Base-by-base conservation (phyloP, 2,113 vertebrate species). In the Corydoras sp. region DNA sequence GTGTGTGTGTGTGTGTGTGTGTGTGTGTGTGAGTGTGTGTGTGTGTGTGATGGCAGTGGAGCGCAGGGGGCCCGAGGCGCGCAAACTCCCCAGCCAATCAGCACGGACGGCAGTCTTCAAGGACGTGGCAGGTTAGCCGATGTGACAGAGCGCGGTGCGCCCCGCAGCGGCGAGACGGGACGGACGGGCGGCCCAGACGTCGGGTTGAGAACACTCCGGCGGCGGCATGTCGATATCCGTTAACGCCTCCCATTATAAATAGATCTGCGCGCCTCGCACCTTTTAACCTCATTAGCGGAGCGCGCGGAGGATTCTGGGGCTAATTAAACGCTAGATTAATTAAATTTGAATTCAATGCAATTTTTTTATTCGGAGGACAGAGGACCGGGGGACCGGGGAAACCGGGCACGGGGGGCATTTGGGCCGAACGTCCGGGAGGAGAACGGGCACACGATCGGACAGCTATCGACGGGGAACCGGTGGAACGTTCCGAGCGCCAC, bases 61-160 rank as follows among this genome's bases (percentile, higher is more conserved):
- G 75, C 75, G 49, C 14, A 43, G 1, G 65, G 79, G 78, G 81
- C 75, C 73, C 69, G 61, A 80, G 79, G 68, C 62, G 30, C 67
- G 65, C 69, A 69, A 66, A 24, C 18, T 75, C 69, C 71, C 75
- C 65, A 79, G 76, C 85, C 79, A 83, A 86, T 87, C 69, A 51
- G 30, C 1, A 51, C 59, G 77, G 79, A 81, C 75, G 30, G 73
- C 77, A 79, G 76, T 74, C 79, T 86, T 86, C 84, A 88, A 89
- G 84, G 87, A 83, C 85, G 76, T 79, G 80, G 73, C 77, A 74
- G 79, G 78, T 83, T 82, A 81, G 73, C 84, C 75, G 78, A 72
- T 76, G 81, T 83, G 83, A 86, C 85, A 86, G 73, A 62, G 66
- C 31, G 77, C 80, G 71, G 76, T n/a, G n/a, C 77, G 76, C 71